Evolutionary conservation across 1,140 invertebrate genomes (phyloP).

Genomic region (Drosophila burlai): DNA sequence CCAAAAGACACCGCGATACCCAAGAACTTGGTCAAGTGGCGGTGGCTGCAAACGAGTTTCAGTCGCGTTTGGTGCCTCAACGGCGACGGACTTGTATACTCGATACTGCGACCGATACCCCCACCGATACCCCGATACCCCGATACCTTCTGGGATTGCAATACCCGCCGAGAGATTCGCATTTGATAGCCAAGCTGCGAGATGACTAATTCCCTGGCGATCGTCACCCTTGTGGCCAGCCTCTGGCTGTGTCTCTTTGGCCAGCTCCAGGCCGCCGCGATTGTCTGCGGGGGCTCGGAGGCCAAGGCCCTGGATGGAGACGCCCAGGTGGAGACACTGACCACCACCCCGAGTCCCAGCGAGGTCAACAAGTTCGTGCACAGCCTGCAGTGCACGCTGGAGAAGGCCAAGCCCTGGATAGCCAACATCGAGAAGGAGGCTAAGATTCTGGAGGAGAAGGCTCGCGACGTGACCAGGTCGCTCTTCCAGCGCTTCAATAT

Average conservation of each 20-base stretch:
- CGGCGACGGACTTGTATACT: conserved; percentile 32
- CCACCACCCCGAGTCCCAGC: conserved; percentile 52
- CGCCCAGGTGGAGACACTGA: not conserved
- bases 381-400: conserved; percentile 70
- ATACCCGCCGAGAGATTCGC: not conserved
- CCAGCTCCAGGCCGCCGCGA: conserved; percentile 50
- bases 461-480: conserved; percentile 48
- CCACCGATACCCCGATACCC: not conserved
- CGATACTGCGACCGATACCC: conserved; percentile 16
- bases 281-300: conserved; percentile 57
- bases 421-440: conserved; percentile 74
- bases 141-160: not conserved
- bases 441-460: conserved; percentile 67
- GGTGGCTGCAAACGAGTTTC: conserved; percentile 69
- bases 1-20: conserved; percentile 36
- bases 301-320: conserved; percentile 18
- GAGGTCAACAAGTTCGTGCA: conserved; percentile 74
- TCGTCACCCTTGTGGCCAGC: conserved; percentile 1
- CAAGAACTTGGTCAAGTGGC: conserved; percentile 65
- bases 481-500: conserved; percentile 49
- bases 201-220: conserved; percentile 48
- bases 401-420: conserved; percentile 78
- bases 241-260: conserved; percentile 23
- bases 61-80: conserved; percentile 63
- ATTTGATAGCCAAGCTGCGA: not conserved